phyloP scores from a whole-genome alignment of 2,797 vertebrate species.

The Squalus acanthias region DNA sequence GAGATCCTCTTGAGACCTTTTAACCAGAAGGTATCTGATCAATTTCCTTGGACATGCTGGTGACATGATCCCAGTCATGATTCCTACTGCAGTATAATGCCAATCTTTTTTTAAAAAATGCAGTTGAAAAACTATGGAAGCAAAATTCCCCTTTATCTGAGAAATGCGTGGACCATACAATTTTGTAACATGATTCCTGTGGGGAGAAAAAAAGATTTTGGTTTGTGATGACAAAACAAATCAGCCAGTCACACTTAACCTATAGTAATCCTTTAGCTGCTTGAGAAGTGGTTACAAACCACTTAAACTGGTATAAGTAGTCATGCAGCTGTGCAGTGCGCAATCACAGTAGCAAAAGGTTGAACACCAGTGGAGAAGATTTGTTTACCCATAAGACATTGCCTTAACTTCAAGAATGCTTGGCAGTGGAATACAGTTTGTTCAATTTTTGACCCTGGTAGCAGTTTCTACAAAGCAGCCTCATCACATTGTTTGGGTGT shows the following conservation, averaged over 20 bases:
- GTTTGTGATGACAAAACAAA: neutral
- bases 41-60: neutral
- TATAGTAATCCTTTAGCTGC: neutral
- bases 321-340: neutral
- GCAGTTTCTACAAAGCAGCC: too few relatives aligned
- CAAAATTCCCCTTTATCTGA: neutral
- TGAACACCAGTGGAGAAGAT: neutral
- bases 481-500: too few relatives aligned
- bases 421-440: too few relatives aligned
- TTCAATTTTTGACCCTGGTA: too few relatives aligned
- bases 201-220: neutral
- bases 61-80: neutral
- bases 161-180: neutral
- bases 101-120: neutral
- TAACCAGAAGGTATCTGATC: neutral
- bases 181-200: neutral
- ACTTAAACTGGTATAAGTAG: neutral
- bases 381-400: too few relatives aligned
- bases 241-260: neutral
- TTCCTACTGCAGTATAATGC: neutral
- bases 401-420: too few relatives aligned
- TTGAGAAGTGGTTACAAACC: neutral
- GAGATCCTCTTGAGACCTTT: neutral
- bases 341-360: neutral
- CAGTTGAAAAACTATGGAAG: neutral